phyloP scores from a whole-genome alignment of 2,113 vertebrate species.

The Chaetura pelagica region DNA sequence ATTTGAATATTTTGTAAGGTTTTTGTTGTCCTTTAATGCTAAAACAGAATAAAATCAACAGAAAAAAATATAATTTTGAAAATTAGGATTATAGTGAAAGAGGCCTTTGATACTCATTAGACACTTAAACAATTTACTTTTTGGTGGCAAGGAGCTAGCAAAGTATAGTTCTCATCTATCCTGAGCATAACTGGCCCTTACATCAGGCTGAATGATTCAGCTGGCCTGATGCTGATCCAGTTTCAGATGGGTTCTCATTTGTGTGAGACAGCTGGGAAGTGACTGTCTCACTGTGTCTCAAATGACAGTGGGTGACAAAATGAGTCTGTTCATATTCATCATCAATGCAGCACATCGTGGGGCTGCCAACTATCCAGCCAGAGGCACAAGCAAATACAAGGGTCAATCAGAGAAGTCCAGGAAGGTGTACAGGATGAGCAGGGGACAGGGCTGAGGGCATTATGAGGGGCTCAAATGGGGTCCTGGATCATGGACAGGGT shows the following conservation, averaged over 20 bases:
- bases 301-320: neutral
- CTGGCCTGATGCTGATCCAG: neutral
- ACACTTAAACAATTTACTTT: neutral
- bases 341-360: neutral
- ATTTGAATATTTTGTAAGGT: neutral
- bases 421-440: neutral
- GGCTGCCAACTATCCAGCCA: neutral
- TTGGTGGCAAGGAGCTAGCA: neutral
- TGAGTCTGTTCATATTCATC: neutral
- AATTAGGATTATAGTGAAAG: neutral
- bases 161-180: neutral
- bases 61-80: neutral
- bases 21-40: neutral
- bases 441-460: neutral
- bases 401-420: neutral
- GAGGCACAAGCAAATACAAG: neutral
- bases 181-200: neutral
- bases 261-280: neutral
- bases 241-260: neutral
- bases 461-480: neutral
- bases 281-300: neutral
- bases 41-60: neutral
- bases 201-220: neutral
- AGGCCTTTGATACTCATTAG: neutral
- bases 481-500: neutral